These are phyloP conservation scores for Eclectus roratus DNA, from an alignment of 2,113 vertebrate species.

Conservation along the genomic window DNA sequence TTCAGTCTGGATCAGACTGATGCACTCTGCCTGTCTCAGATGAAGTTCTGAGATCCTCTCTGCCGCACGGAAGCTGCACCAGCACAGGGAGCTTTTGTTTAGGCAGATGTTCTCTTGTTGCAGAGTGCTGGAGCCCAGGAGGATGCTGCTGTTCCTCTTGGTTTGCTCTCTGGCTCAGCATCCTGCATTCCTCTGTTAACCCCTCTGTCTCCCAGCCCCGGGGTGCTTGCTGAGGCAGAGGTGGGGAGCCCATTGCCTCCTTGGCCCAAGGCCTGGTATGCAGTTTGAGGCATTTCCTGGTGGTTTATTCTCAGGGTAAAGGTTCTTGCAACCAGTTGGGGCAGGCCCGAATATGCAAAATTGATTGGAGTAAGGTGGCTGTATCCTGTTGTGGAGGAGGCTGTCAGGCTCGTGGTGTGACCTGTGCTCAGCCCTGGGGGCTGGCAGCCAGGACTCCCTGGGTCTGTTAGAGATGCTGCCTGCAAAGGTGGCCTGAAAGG, in stretches of 20 bases:
- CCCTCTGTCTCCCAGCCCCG: not conserved
- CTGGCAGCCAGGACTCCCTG: not conserved
- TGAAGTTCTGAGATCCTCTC: not conserved
- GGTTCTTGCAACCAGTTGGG: not conserved
- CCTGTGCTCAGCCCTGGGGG: not conserved
- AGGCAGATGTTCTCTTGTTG: not conserved
- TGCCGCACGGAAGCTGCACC: not conserved
- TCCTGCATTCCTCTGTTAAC: not conserved
- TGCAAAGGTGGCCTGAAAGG: not conserved
- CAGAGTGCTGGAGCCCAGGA: not conserved
- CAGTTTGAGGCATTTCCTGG: not conserved
- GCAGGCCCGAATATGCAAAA: not conserved
- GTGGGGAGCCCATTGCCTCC: not conserved
- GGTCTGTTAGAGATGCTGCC: not conserved
- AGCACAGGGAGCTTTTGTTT: not conserved
- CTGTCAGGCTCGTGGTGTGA: not conserved
- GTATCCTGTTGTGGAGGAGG: not conserved
- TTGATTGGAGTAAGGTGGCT: not conserved
- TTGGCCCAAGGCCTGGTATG: slow-evolving; percentile 31
- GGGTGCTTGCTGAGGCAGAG: not conserved
- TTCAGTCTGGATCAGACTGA: not conserved
- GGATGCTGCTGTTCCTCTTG: not conserved
- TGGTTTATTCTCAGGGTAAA: slow-evolving; percentile 7
- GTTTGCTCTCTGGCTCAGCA: not conserved
- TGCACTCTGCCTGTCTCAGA: not conserved